Base-by-base conservation (phyloP, 2,888 invertebrate species). In the Cephus spinipes region DNA sequence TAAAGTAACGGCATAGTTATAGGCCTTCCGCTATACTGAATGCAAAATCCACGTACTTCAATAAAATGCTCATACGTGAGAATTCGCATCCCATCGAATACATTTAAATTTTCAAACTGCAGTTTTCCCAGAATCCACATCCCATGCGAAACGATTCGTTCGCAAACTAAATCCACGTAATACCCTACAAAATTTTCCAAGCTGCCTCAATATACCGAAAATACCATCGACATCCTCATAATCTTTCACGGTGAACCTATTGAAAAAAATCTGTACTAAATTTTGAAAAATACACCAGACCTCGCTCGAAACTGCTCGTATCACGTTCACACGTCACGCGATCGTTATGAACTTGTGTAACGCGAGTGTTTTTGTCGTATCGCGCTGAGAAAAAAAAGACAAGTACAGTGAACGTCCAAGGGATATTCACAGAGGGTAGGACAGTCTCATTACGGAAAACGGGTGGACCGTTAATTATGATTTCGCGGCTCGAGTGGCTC, bases 401-500 rank as follows among this genome's bases (percentile, higher is more conserved):
- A 55, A 55, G 23, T 55, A 23, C 55, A 55, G 23, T 55, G 55
- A 55, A 55, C 23, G 55, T 55, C 55, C 55, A 23, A 55, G 55
- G 23, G 55, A 55, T 55, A 55, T 55, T 55, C 55, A 23, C 55
- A 9, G 55, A 55, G 55, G 55, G 55, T 23, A 55, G 55, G 55
- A 9, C 55, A 55, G 23, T 55, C 55, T 55, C 55, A 55, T 55
- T 55, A 55, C 55, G 55, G 55, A 55, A 55, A 55, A 55, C 55
- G 23, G 9, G 55, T 55, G 55, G 55, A 55, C 55, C 55, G 23
- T 23, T 55, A 55, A 55, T 55, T 55, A 55, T 55, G 55, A 55
- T 55, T 55, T 55, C 55, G 23, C 69, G 80, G 68, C 73, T 74
- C 78, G 82, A 89, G 87, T 90, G 85, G 89, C 88, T 84, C 85